Evolutionary conservation across 2,888 invertebrate genomes (phyloP).

Genomic region (Acanthosepion lycidas): DNA sequence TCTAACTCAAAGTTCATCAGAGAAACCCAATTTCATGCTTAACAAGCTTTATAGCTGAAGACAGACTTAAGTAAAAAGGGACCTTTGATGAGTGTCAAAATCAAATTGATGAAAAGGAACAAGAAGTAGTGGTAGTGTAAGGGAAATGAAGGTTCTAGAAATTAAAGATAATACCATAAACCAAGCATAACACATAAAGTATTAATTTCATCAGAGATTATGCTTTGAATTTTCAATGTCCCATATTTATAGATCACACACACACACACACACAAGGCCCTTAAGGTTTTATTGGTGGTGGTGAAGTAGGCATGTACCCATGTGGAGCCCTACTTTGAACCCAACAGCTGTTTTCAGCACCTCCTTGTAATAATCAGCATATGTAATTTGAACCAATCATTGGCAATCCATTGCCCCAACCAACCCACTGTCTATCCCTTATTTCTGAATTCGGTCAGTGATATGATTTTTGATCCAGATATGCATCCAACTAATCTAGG

Average conservation of each 20-base stretch:
- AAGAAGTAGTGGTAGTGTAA: not conserved
- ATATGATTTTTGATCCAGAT: slow-evolving; percentile 21
- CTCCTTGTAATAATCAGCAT: slow-evolving; percentile 1
- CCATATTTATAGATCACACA: not conserved
- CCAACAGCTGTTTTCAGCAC: slow-evolving; percentile 33
- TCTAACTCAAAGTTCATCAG: not conserved
- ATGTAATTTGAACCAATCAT: not conserved
- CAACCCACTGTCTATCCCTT: not conserved
- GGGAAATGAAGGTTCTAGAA: not conserved
- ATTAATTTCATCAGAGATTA: not conserved
- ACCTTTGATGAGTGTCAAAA: slow-evolving; percentile 33
- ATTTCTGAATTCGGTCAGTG: not conserved
- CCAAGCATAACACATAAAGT: slow-evolving; percentile 22
- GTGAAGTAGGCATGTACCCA: slow-evolving; percentile 18
- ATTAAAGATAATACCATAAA: slow-evolving; percentile 2
- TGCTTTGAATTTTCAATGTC: not conserved
- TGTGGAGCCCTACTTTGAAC: not conserved
- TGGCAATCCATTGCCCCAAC: not conserved
- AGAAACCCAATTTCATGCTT: not conserved
- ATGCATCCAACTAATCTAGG: slow-evolving; percentile 18
- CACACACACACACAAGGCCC: not conserved
- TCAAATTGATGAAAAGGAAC: not conserved
- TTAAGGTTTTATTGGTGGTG: not conserved
- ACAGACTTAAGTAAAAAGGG: not conserved
- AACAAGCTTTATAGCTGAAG: not conserved